Evolutionary conservation across 2,797 vertebrate species (phyloP).

Genomic region (Fistularia tabacaria): DNA sequence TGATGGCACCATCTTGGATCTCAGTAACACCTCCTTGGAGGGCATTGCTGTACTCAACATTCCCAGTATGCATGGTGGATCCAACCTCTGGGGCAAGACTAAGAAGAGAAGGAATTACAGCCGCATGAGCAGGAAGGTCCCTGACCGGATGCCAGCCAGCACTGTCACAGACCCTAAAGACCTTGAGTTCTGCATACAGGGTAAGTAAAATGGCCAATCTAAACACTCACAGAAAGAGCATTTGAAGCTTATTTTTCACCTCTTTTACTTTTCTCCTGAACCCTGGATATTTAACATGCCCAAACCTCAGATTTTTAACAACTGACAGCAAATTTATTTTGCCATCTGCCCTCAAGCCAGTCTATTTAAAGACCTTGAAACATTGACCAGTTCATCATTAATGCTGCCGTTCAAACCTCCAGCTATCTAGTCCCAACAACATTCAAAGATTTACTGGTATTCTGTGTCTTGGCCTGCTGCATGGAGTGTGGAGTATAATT

Average conservation of each 20-base stretch:
- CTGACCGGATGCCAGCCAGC: conserved; percentile 65
- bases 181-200: conserved; percentile 92
- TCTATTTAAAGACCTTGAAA: too few relatives aligned
- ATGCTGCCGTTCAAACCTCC: too few relatives aligned
- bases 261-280: background rate
- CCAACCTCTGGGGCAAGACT: conserved; percentile 92
- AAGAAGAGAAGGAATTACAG: conserved; percentile 87
- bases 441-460: too few relatives aligned
- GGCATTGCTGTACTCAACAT: conserved; percentile 94
- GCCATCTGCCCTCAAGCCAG: too few relatives aligned
- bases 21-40: conserved; percentile 87
- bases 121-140: conserved; percentile 85
- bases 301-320: too few relatives aligned
- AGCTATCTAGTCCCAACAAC: too few relatives aligned
- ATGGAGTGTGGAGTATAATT: too few relatives aligned
- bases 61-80: conserved; percentile 96
- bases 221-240: background rate
- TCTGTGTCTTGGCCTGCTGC: too few relatives aligned
- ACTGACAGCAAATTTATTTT: too few relatives aligned
- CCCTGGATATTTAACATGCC: too few relatives aligned
- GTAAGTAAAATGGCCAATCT: conserved; percentile 68
- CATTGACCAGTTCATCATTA: too few relatives aligned
- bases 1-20: conserved; percentile 86
- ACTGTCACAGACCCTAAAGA: conserved; percentile 88
- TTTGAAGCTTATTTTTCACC: background rate